These are phyloP conservation scores for Hydra vulgaris DNA, from an alignment of 30 jellyfish, hydroid and myxozoan genomes.

Conservation along the genomic window DNA sequence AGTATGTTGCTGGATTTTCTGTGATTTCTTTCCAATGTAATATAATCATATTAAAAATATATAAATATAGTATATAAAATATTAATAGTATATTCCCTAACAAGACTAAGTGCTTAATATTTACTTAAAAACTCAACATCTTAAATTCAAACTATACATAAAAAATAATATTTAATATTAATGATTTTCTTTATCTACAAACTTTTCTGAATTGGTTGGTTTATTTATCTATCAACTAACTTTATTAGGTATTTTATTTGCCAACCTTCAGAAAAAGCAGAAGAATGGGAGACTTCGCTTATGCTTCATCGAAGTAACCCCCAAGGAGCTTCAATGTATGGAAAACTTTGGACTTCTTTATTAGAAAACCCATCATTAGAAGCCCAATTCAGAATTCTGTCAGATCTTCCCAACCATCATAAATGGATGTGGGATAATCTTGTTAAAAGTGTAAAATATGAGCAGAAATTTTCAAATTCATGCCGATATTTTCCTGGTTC, in stretches of 20 bases:
- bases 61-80: no score
- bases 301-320: neutral
- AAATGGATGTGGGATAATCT: neutral
- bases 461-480: neutral
- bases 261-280: neutral
- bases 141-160: no score
- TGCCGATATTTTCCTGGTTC: constrained; percentile 9
- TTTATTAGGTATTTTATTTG: neutral
- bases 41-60: no score
- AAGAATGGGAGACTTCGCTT: neutral
- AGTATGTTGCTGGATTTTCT: no score
- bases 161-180: no score
- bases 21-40: no score
- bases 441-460: neutral
- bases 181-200: no score
- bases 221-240: neutral
- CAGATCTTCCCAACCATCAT: constrained; percentile 5
- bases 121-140: no score
- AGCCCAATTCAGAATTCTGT: neutral
- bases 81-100: no score
- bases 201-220: no score
- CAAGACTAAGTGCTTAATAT: no score
- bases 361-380: neutral
- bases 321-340: neutral
- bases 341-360: neutral